phyloP scores from a whole-genome alignment of 2,797 vertebrate species.

The Neosilurus hyrtlii region DNA sequence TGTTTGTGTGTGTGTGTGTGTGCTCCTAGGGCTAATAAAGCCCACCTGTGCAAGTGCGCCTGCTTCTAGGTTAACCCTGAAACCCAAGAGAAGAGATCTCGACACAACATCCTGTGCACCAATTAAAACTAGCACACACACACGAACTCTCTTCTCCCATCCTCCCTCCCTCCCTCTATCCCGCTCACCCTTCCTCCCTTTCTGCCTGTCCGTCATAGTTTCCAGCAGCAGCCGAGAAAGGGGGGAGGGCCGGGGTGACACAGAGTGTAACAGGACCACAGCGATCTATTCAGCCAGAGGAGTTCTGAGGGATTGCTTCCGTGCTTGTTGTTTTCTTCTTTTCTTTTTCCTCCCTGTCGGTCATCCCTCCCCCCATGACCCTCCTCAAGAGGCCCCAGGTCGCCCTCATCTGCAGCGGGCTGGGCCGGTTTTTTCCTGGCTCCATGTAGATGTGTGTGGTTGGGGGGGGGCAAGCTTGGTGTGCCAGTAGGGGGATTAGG shows the following conservation, averaged over 20 bases:
- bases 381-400: slow-evolving; percentile 75
- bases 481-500: slow-evolving; percentile 45
- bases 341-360: slow-evolving; percentile 57
- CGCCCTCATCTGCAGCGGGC: slow-evolving; percentile 66
- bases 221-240: slow-evolving; percentile 70
- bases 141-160: slow-evolving; percentile 17
- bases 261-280: slow-evolving; percentile 71
- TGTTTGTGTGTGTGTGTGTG: too few species aligned
- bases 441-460: slow-evolving; percentile 60
- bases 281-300: slow-evolving; percentile 69
- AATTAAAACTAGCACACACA: slow-evolving; percentile 53
- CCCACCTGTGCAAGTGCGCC: slow-evolving; percentile 49
- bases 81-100: slow-evolving; percentile 52
- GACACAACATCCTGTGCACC: slow-evolving; percentile 53
- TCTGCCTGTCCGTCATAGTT: slow-evolving; percentile 72
- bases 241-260: slow-evolving; percentile 55
- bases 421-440: slow-evolving; percentile 75
- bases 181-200: slow-evolving; percentile 48
- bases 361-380: slow-evolving; percentile 73
- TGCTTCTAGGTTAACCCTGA: slow-evolving; percentile 41
- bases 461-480: slow-evolving; percentile 37
- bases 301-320: slow-evolving; percentile 68
- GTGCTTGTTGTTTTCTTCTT: slow-evolving; percentile 59
- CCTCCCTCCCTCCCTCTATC: slow-evolving; percentile 11
- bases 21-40: slow-evolving; percentile 42